phyloP scores from a whole-genome alignment of 2,113 vertebrate species.

The Pseudopodoces humilis region DNA sequence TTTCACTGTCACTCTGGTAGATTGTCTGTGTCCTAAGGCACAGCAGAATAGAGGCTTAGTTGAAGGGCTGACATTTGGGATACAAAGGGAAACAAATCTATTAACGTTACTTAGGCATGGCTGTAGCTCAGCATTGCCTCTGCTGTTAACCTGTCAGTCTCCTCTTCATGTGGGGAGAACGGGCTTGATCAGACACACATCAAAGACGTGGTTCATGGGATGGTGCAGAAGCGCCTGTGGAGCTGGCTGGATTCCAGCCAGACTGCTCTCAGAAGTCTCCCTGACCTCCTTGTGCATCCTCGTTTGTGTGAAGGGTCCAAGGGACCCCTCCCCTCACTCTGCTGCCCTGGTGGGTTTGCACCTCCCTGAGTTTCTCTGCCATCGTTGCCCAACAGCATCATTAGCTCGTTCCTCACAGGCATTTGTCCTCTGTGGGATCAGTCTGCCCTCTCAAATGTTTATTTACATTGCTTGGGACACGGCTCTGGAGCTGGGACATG shows the following conservation, averaged over 20 bases:
- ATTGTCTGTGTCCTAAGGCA: background rate
- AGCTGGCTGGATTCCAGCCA: background rate
- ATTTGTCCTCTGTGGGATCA: rapidly evolving
- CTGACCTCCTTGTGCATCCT: background rate
- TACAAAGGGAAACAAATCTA: background rate
- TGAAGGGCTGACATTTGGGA: background rate
- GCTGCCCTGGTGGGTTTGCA: background rate
- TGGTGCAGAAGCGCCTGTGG: background rate
- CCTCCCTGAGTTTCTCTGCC: background rate
- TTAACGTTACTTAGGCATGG: background rate
- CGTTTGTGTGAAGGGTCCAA: background rate
- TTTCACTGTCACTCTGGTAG: background rate
- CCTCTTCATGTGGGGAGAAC: background rate
- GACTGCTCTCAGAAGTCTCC: background rate
- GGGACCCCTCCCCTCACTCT: background rate
- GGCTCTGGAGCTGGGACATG: background rate
- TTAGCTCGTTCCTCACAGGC: background rate
- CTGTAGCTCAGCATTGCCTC: background rate
- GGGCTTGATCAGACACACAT: background rate
- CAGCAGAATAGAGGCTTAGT: background rate
- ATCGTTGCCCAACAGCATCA: rapidly evolving
- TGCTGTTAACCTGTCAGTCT: background rate
- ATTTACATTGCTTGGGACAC: background rate
- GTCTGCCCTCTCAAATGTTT: background rate
- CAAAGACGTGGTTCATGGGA: rapidly evolving